A percentile compares a stretch with the other conserved stretches of the same genome.
These are phyloP conservation scores for Pristiophorus japonicus DNA, from an alignment of 2,113 vertebrate species.

Conservation along the genomic window DNA sequence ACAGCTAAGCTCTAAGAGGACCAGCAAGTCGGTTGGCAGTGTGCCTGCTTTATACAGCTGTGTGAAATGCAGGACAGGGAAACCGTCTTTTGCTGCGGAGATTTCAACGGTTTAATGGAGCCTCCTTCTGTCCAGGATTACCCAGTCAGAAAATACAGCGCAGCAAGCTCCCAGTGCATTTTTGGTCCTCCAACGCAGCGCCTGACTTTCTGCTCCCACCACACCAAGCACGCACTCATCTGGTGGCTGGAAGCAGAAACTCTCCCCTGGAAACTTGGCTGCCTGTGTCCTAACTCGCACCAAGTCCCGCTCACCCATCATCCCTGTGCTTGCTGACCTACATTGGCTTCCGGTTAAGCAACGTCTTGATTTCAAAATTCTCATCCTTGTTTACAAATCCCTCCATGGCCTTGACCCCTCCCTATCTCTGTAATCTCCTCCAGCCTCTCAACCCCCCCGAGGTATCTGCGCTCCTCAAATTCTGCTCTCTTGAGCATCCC, in stretches of 20 bases:
- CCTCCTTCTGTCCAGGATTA: neutral
- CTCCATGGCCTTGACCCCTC: no score
- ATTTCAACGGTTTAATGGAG: neutral
- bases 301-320: no score
- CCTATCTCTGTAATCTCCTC: no score
- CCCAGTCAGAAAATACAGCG: neutral
- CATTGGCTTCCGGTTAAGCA: no score
- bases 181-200: neutral
- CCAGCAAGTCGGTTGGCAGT: neutral
- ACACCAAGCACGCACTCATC: neutral
- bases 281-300: no score
- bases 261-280: no score
- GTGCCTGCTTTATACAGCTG: neutral
- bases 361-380: no score
- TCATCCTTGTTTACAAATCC: no score
- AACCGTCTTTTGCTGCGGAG: neutral
- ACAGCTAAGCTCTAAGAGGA: neutral
- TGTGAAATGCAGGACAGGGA: neutral
- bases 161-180: neutral
- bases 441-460: no score
- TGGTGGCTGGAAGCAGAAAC: neutral
- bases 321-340: no score
- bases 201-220: neutral
- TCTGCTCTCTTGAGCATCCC: no score
- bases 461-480: no score